These are phyloP conservation scores for Gracilinanus agilis DNA, from an alignment of 2,113 vertebrate species.

Conservation along the genomic window DNA sequence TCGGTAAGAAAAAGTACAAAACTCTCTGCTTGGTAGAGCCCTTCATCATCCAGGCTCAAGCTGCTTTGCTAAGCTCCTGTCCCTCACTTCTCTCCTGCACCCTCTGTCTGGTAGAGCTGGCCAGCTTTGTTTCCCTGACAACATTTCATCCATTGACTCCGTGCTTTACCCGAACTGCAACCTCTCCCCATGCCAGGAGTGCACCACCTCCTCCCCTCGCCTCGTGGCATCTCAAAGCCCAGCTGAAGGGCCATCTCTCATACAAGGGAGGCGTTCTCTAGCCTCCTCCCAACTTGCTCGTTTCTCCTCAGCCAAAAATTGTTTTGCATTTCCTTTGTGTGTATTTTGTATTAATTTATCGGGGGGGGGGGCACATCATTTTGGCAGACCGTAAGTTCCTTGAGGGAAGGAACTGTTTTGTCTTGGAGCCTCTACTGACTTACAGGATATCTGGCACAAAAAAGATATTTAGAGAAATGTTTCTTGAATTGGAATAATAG, in stretches of 20 bases:
- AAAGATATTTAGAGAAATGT: neutral
- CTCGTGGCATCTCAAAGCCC: too few relatives aligned
- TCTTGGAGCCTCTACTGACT: too few relatives aligned
- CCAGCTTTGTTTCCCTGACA: too few relatives aligned
- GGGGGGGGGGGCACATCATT: neutral
- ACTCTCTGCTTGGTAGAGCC: neutral
- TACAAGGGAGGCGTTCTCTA: neutral
- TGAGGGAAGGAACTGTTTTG: too few relatives aligned
- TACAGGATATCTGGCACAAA: neutral
- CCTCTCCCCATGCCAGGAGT: too few relatives aligned
- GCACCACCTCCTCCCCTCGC: too few relatives aligned
- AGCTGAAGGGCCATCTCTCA: neutral
- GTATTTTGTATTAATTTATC: too few relatives aligned
- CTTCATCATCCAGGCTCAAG: neutral
- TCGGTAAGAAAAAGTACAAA: too few relatives aligned
- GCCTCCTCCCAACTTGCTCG: neutral
- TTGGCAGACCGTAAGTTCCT: neutral
- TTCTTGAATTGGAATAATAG: neutral
- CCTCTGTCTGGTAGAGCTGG: neutral
- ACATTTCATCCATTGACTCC: too few relatives aligned
- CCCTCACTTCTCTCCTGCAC: neutral
- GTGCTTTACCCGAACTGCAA: too few relatives aligned
- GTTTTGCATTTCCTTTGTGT: neutral
- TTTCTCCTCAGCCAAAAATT: neutral
- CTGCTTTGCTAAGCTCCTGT: neutral